Conservation (phyloP, 2,797 vertebrate species). For the Selene dorsalis region DNA sequence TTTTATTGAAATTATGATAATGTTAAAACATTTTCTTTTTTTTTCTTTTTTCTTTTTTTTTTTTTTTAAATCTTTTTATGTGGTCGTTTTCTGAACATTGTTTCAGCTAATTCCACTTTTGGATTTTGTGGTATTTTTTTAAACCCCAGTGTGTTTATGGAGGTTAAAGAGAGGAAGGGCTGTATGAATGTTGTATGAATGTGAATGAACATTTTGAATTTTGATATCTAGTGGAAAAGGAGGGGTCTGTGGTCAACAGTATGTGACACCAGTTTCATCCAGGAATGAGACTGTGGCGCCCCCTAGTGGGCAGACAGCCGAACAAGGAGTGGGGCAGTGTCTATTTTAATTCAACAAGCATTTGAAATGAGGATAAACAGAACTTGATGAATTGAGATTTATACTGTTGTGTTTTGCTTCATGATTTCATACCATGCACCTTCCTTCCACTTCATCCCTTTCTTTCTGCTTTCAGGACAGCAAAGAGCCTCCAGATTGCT, state of each 20-base stretch:
- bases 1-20: background rate
- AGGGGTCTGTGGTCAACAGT: rapidly evolving
- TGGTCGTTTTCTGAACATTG: background rate
- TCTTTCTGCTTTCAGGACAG: slow-evolving; percentile 79
- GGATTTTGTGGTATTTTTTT: background rate
- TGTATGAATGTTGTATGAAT: background rate
- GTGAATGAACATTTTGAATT: background rate
- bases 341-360: background rate
- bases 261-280: background rate
- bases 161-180: background rate
- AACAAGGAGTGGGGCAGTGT: background rate
- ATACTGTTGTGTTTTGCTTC: background rate
- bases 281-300: slow-evolving; percentile 51
- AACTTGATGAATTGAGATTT: background rate
- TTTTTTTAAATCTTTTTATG: too few relatives aligned
- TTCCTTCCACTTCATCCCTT: background rate
- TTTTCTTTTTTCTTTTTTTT: too few relatives aligned
- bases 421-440: background rate
- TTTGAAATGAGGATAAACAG: background rate
- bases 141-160: background rate
- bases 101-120: background rate
- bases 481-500: slow-evolving; percentile 89
- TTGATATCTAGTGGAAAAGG: background rate
- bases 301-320: slow-evolving; percentile 56
- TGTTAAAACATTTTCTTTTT: background rate